These are phyloP conservation scores for Carduelis carduelis DNA, from an alignment of 2,797 vertebrate species.

Conservation along the genomic window DNA sequence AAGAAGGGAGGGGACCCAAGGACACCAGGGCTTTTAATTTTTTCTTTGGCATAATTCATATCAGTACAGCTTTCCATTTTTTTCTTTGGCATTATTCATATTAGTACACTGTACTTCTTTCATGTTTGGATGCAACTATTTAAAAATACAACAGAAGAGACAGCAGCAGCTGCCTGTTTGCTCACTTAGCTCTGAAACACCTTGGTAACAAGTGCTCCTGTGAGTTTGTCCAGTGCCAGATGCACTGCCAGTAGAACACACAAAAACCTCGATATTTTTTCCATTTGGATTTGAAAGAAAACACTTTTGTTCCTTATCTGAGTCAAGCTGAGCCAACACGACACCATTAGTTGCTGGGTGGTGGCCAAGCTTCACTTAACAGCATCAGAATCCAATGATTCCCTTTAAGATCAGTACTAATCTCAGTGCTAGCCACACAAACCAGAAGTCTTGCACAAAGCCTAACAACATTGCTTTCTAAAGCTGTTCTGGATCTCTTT, in stretches of 20 bases:
- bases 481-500: not conserved
- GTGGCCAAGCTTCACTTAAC: not conserved
- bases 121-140: not conserved
- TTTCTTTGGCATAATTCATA: not conserved
- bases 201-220: not conserved
- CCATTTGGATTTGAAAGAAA: not conserved
- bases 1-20: not conserved
- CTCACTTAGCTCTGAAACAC: not conserved
- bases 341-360: not conserved
- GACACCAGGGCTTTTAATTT: not conserved
- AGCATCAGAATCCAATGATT: not conserved
- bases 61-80: not conserved
- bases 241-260: accelerated
- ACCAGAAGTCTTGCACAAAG: not conserved
- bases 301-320: not conserved
- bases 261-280: not conserved
- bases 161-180: not conserved
- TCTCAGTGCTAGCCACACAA: not conserved
- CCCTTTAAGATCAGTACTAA: not conserved
- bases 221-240: not conserved
- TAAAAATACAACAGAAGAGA: not conserved
- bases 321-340: not conserved
- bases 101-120: not conserved
- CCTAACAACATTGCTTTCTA: not conserved
- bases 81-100: not conserved